Percentiles rank a stretch among this genome's conserved stretches.
Evolutionary conservation across 2,113 vertebrate species (phyloP).

Genomic region (Cynopterus brachyotis): DNA sequence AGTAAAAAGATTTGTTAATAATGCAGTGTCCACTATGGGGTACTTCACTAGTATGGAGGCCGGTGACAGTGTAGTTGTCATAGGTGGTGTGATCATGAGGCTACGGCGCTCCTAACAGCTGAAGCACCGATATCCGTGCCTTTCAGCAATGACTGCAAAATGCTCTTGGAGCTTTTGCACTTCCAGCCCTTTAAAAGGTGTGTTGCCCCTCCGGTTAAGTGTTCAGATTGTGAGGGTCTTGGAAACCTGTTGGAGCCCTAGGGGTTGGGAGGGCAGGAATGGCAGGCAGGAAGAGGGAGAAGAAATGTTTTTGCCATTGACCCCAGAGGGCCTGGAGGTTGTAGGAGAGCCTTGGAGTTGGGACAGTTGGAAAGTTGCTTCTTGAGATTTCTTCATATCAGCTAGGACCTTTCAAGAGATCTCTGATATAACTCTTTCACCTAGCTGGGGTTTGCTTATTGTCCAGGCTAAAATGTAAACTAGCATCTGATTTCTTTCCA

Average conservation of each 20-base stretch:
- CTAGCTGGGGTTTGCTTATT: not conserved
- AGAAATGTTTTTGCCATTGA: not conserved
- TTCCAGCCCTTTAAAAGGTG: not conserved
- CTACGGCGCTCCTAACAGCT: rapidly evolving
- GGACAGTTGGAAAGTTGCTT: not conserved
- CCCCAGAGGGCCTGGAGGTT: not conserved
- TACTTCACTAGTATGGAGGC: not conserved
- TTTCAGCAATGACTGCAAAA: not conserved
- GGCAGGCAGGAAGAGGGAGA: not conserved
- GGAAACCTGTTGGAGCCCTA: not conserved
- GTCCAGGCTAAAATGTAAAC: not conserved
- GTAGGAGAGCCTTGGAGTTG: not conserved
- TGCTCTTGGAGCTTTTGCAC: not conserved
- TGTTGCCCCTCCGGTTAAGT: not conserved
- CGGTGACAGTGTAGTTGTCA: not conserved
- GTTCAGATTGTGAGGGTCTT: not conserved
- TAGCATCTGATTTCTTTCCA: not conserved
- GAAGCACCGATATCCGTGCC: not conserved
- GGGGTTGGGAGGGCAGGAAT: not conserved
- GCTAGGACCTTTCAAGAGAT: not conserved
- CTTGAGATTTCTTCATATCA: not conserved
- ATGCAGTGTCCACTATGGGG: not conserved
- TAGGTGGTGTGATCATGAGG: not conserved
- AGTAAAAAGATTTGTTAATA: not conserved
- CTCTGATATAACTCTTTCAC: not conserved